A percentile compares a stretch with the other conserved stretches of the same genome.
These are phyloP conservation scores for Papilio demoleus DNA, from an alignment of 2,888 invertebrate species.

Conservation along the genomic window DNA sequence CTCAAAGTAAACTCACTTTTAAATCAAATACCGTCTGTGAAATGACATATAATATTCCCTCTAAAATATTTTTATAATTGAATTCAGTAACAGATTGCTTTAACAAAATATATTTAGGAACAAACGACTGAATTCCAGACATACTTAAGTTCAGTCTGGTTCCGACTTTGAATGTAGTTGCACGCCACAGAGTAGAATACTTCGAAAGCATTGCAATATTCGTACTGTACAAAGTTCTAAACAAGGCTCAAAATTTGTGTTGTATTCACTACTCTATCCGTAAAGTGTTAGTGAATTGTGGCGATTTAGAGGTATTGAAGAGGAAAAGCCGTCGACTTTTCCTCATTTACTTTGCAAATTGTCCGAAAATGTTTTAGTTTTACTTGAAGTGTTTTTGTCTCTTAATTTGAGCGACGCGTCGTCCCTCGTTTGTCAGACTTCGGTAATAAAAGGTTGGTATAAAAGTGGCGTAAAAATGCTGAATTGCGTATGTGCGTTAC, in stretches of 20 bases:
- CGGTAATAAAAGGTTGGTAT: slow-evolving; percentile 30
- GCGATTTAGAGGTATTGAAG: background rate
- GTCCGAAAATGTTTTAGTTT: slow-evolving; percentile 23
- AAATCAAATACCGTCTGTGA: background rate
- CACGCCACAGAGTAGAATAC: slow-evolving; percentile 17
- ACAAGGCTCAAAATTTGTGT: background rate
- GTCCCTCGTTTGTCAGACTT: background rate
- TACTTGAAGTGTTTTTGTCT: slow-evolving; percentile 8
- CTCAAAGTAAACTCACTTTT: too few species aligned
- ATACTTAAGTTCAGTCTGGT: slow-evolving; percentile 4
- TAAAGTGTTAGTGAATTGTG: slow-evolving; percentile 4
- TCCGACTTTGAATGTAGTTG: background rate
- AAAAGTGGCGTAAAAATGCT: slow-evolving; percentile 20
- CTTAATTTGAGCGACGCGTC: background rate
- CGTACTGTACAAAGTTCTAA: background rate
- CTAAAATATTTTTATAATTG: slow-evolving; percentile 17
- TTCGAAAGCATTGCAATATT: background rate
- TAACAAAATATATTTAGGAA: slow-evolving; percentile 8
- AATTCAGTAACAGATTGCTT: slow-evolving; percentile 13
- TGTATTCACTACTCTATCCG: background rate
- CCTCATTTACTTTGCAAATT: slow-evolving; percentile 22
- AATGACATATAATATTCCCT: slow-evolving; percentile 6
- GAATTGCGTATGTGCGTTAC: slow-evolving; percentile 5
- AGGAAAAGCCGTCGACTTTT: background rate
- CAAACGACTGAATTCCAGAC: slow-evolving; percentile 13